Evolutionary conservation across 2,113 vertebrate species (phyloP).

Genomic region (Nymphicus hollandicus): DNA sequence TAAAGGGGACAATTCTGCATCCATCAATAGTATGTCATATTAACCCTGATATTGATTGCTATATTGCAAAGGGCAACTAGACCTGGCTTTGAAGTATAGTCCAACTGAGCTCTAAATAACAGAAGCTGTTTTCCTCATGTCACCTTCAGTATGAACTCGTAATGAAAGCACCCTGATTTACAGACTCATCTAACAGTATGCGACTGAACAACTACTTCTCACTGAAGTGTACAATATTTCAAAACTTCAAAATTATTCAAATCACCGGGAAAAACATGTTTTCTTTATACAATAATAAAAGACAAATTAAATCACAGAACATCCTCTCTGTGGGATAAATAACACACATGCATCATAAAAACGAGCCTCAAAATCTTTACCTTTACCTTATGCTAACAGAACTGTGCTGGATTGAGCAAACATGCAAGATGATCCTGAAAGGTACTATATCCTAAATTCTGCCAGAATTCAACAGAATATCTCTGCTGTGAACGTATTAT

Average conservation of each 20-base stretch:
- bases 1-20: constrained; percentile 63
- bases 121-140: not conserved
- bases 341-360: not conserved
- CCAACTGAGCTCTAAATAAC: constrained; percentile 40
- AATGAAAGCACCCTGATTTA: not conserved
- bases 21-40: constrained; percentile 52
- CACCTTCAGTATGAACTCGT: not conserved
- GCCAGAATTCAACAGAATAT: not conserved
- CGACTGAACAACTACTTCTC: not conserved
- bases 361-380: not conserved
- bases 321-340: not conserved
- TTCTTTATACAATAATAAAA: not conserved
- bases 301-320: not conserved
- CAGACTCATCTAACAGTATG: not conserved
- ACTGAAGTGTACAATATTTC: not conserved
- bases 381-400: not conserved
- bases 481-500: not conserved
- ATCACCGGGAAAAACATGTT: not conserved
- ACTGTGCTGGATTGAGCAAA: not conserved
- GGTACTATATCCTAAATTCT: not conserved
- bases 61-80: constrained; percentile 40
- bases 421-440: not conserved
- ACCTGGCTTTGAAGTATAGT: constrained; percentile 25
- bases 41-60: constrained; percentile 61
- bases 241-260: not conserved